A percentile compares a stretch with the other conserved stretches of the same genome.
Conservation (phyloP, 1,140 invertebrate species). For the Penaeus indicus region DNA sequence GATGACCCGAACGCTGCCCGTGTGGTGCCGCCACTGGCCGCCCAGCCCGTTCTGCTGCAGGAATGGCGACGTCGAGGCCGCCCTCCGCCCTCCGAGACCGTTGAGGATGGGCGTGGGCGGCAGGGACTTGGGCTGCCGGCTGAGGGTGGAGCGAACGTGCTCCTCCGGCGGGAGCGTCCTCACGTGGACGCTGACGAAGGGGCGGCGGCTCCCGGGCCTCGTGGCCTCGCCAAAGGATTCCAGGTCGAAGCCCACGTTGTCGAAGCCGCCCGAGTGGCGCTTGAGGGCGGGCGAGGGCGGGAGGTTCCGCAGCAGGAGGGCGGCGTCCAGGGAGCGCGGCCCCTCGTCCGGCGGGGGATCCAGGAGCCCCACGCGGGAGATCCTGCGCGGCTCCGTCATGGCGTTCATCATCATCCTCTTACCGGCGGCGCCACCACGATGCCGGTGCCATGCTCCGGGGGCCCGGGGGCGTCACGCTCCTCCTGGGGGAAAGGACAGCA, state of each 20-base stretch:
- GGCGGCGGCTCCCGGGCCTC: constrained; percentile 26
- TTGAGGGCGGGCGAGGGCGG: constrained; percentile 32
- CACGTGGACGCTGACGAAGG: constrained; percentile 39
- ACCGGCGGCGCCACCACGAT: constrained; percentile 14
- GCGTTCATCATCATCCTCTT: not conserved
- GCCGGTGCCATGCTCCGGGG: not conserved
- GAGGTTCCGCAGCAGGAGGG: constrained; percentile 37
- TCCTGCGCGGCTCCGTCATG: constrained; percentile 39
- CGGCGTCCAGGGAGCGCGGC: constrained; percentile 43
- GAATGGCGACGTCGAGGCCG: not conserved
- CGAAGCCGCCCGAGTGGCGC: constrained; percentile 40
- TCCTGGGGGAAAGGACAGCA: not conserved
- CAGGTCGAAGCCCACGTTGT: constrained; percentile 49
- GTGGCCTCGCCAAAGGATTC: constrained; percentile 33
- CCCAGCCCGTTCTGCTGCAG: not conserved
- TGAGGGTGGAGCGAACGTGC: constrained; percentile 44
- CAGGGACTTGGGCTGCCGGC: constrained; percentile 51
- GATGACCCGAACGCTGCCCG: constrained; percentile 28
- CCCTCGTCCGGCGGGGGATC: constrained; percentile 37
- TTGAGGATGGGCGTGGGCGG: constrained; percentile 42
- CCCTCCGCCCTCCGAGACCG: constrained; percentile 12
- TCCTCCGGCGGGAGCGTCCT: constrained; percentile 45
- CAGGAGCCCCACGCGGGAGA: constrained; percentile 45
- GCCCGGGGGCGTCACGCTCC: constrained; percentile 7
- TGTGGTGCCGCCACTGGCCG: not conserved